Evolutionary conservation across 2,797 vertebrate species (phyloP).

Genomic region (Cheirogaleus major): DNA sequence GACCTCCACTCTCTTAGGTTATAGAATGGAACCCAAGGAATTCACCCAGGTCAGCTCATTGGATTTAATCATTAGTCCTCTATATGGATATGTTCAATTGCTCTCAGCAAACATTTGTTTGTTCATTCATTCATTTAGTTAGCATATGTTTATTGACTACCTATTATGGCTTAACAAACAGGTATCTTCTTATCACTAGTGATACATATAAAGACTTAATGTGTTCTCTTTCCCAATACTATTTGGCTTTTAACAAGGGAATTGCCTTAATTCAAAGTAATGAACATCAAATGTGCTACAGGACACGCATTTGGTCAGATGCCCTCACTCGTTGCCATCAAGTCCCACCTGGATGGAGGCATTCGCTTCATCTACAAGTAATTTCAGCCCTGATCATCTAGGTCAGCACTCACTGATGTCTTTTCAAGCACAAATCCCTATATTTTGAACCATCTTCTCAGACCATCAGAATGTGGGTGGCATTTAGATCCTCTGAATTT

Average conservation of each 20-base stretch:
- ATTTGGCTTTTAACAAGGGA: slow-evolving; percentile 10
- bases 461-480: neutral
- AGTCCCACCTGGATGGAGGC: neutral
- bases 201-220: neutral
- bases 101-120: neutral
- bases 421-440: neutral
- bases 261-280: neutral
- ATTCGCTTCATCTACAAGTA: neutral
- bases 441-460: neutral
- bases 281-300: neutral
- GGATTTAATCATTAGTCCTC: neutral
- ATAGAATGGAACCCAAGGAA: neutral
- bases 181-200: neutral
- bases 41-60: neutral
- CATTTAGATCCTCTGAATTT: neutral
- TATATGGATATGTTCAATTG: neutral
- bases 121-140: neutral
- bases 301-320: neutral
- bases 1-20: neutral
- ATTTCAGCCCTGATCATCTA: neutral
- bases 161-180: neutral
- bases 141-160: neutral
- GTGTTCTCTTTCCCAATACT: neutral
- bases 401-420: neutral
- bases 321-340: neutral